A percentile compares a stretch with the other conserved stretches of the same genome.
Conservation (phyloP, 2,113 vertebrate genomes). For the Pseudopipra pipra region DNA sequence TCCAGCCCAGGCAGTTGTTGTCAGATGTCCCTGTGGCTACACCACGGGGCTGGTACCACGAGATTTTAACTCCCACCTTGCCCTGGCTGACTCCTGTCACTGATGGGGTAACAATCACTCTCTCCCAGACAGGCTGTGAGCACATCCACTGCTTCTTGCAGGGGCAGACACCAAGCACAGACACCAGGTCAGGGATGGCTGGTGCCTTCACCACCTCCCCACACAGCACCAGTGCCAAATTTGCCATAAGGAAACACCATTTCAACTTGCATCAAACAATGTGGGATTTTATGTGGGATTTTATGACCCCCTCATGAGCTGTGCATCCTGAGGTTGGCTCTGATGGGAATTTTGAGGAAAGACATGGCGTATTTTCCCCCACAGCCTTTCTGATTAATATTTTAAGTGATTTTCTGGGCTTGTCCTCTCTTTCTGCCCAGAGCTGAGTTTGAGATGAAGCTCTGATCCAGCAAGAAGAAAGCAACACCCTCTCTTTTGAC, state of each 20-base stretch:
- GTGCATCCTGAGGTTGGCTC: accelerated
- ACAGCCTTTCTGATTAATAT: not conserved
- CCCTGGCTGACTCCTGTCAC: not conserved
- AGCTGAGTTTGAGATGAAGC: not conserved
- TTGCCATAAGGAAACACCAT: not conserved
- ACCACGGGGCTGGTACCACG: accelerated
- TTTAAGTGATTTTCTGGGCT: not conserved
- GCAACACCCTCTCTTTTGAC: not conserved
- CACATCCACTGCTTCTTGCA: not conserved
- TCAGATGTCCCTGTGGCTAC: not conserved
- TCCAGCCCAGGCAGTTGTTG: not conserved
- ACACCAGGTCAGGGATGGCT: not conserved
- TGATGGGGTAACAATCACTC: not conserved
- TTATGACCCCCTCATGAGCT: not conserved
- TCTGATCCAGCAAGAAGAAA: not conserved
- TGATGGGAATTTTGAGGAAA: not conserved
- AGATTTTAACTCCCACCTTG: not conserved
- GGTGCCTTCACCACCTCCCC: not conserved
- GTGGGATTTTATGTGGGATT: not conserved
- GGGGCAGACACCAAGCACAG: not conserved
- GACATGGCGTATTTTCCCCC: not conserved
- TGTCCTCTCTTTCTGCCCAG: not conserved
- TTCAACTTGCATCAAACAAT: not conserved
- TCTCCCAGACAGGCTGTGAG: not conserved
- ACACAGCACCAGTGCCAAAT: not conserved